Conservation (phyloP, 2,113 vertebrate genomes). For the Anhinga anhinga region DNA sequence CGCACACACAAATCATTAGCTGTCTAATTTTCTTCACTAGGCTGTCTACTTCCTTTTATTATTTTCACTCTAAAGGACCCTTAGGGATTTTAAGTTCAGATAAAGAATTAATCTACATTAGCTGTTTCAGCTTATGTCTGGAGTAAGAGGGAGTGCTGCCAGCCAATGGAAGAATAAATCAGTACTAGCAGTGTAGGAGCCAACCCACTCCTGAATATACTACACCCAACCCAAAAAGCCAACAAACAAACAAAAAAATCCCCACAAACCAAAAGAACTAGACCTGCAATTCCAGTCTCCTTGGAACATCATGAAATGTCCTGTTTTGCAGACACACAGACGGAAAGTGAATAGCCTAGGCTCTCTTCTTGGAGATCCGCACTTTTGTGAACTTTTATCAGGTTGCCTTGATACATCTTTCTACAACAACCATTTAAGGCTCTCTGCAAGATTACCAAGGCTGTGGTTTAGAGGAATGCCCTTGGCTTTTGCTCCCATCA, state of each 20-base stretch:
- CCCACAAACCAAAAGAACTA: not conserved
- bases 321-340: not conserved
- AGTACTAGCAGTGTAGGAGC: not conserved
- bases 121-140: conserved; percentile 19
- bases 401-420: not conserved
- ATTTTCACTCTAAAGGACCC: not conserved
- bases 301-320: not conserved
- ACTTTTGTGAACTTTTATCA: not conserved
- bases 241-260: no score
- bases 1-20: not conserved
- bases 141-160: not conserved
- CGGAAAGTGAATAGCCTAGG: no score
- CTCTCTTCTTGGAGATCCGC: not conserved
- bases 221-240: not conserved
- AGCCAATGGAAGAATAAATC: not conserved
- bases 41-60: not conserved
- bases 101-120: conserved; percentile 41
- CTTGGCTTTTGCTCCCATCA: not conserved
- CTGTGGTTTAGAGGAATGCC: not conserved
- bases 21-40: not conserved
- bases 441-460: not conserved
- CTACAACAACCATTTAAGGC: not conserved
- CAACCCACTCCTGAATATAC: not conserved
- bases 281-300: not conserved
- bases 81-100: not conserved